phyloP scores from a whole-genome alignment of 2,888 invertebrate genomes.

The Tenthredo mesomela region DNA sequence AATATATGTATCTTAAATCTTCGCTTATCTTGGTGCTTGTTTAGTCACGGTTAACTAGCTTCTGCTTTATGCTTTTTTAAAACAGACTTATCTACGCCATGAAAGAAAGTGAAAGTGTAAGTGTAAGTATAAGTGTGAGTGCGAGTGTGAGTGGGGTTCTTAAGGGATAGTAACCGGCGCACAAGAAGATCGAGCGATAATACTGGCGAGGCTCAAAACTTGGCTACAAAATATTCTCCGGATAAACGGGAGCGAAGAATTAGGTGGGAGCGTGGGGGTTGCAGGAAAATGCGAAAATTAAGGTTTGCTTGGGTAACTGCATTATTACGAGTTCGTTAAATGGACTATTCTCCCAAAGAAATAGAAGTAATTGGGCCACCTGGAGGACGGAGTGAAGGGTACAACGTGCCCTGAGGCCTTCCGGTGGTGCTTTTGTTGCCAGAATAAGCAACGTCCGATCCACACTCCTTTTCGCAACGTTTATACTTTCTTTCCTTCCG shows the following conservation, averaged over 20 bases:
- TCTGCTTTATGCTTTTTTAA: slow-evolving; percentile 22
- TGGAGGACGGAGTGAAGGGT: slow-evolving; percentile 16
- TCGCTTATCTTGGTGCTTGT: slow-evolving; percentile 35
- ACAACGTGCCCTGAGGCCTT: background rate
- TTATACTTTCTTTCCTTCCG: slow-evolving; percentile 6
- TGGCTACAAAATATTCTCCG: slow-evolving; percentile 1
- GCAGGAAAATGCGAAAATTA: slow-evolving; percentile 31
- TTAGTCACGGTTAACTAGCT: slow-evolving; percentile 39
- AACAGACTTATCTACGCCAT: slow-evolving; percentile 36
- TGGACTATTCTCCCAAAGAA: slow-evolving; percentile 34
- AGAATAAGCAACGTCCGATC: slow-evolving; percentile 45
- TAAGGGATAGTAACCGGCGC: background rate
- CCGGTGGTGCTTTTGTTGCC: slow-evolving; percentile 37
- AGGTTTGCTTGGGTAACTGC: slow-evolving; percentile 34
- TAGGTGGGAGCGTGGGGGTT: background rate
- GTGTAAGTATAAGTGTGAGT: background rate
- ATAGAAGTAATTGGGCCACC: slow-evolving; percentile 40
- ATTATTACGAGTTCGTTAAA: slow-evolving; percentile 39
- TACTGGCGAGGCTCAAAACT: slow-evolving; percentile 1
- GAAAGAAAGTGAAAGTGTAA: slow-evolving; percentile 12
- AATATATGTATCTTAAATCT: slow-evolving; percentile 29
- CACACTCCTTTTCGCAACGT: slow-evolving; percentile 29
- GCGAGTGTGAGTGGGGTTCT: slow-evolving; percentile 9
- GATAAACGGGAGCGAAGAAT: background rate
- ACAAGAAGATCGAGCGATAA: slow-evolving; percentile 43